Evolutionary conservation across 2,113 vertebrate genomes (phyloP).

Genomic region (Menura novaehollandiae): DNA sequence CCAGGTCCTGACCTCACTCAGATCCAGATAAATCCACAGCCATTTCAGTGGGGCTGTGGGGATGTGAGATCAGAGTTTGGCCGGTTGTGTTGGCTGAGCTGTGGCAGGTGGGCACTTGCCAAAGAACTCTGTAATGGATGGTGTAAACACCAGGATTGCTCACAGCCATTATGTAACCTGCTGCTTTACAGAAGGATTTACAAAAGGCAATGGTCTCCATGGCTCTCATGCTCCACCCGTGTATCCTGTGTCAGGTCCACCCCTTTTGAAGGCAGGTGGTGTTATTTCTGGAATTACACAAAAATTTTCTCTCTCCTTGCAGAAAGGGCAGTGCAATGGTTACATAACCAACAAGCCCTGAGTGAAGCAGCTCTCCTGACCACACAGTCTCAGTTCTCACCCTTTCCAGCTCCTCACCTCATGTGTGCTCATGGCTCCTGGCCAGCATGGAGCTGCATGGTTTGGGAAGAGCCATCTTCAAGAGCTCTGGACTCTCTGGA

Average conservation of each 20-base stretch:
- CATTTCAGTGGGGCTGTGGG: not conserved
- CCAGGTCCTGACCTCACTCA: slow-evolving; percentile 46
- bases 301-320: not conserved
- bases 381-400: not conserved
- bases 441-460: not conserved
- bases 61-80: slow-evolving; percentile 46
- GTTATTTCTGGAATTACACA: not conserved
- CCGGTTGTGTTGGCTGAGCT: not conserved
- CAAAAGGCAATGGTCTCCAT: not conserved
- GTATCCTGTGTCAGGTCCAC: not conserved
- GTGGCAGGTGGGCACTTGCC: slow-evolving; percentile 45
- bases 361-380: not conserved
- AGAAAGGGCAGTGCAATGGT: not conserved
- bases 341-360: not conserved
- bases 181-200: not conserved
- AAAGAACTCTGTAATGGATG: not conserved
- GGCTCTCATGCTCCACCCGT: not conserved
- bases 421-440: not conserved
- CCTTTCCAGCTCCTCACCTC: not conserved
- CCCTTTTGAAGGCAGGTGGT: not conserved
- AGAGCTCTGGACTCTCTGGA: not conserved
- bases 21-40: not conserved
- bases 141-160: slow-evolving; percentile 7
- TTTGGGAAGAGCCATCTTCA: not conserved
- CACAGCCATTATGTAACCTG: slow-evolving; percentile 32